Conservation (phyloP, 2,113 vertebrate species). For the Aythya baeri region DNA sequence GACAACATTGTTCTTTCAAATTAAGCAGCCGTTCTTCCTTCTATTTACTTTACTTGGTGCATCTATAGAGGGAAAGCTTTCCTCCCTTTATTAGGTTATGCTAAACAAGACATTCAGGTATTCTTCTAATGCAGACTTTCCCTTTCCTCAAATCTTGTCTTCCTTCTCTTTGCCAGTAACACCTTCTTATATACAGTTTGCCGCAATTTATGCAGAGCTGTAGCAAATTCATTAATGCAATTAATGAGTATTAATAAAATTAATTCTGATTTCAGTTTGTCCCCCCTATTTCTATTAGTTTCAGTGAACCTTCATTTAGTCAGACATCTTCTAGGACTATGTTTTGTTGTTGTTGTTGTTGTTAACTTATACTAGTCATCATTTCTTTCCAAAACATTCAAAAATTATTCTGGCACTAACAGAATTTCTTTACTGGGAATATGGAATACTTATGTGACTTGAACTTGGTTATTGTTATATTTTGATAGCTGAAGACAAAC, state of each 20-base stretch:
- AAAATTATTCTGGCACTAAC: neutral
- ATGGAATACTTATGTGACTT: accelerated
- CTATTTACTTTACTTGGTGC: neutral
- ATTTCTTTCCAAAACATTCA: neutral
- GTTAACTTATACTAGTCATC: neutral
- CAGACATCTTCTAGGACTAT: neutral
- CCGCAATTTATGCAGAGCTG: neutral
- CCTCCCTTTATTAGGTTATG: neutral
- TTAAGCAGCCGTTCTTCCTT: neutral
- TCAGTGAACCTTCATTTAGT: neutral
- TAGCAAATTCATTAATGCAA: neutral
- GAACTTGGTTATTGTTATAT: neutral
- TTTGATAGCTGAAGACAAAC: neutral
- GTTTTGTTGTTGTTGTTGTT: neutral
- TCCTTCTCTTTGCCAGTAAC: neutral
- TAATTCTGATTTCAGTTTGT: neutral
- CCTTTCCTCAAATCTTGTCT: neutral
- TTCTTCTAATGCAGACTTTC: neutral
- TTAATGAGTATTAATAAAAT: neutral
- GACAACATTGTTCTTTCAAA: neutral
- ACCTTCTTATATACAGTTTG: neutral
- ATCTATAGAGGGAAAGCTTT: neutral
- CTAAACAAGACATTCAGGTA: neutral
- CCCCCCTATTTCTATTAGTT: neutral
- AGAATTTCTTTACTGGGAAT: neutral